Base-by-base conservation (phyloP, 2,113 vertebrate species). In the Vidua macroura region DNA sequence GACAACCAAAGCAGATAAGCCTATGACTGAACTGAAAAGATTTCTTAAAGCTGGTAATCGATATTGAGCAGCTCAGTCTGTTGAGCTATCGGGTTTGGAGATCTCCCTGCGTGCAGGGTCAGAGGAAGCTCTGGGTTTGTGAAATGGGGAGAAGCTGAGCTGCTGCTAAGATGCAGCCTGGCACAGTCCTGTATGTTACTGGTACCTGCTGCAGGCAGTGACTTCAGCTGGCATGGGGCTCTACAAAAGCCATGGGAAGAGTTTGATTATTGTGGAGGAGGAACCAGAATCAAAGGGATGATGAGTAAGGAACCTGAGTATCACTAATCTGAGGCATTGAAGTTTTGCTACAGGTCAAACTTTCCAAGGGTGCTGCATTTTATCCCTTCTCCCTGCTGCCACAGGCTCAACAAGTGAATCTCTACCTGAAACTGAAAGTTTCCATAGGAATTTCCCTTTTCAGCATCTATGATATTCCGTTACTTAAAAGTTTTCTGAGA, bases 21-120 rank as follows among this genome's bases (percentile, higher is more conserved):
- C 95, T 92, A 69, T 35, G 92, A 85, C 84, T 93, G 95, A 96
- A 88, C 59, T 79, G 91, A 77, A 86, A 95, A 95, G 93, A 97
- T 96, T 97, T 97, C 89, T 92, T 96, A 97, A 97, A 97, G 93
- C 97, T 96, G 87, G 90, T 87, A 94, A 93, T 96, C 93, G 5
- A 92, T 91, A 92, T 31, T 96, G 92, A 96, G 74, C 46, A 91
- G 90, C 92, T 97, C 94, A 97, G 86, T 23, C 63, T 82, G 87
- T 68, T 27, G 24, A 79, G 85, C 53, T 78, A 64, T 70, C 6
- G 0, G 30, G 60, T 85, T 88, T 22, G 10, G 87, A 94, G 88
- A 93, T 92, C 87, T 86, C 82, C 51, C 48, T n/a, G 39, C 0
- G 0, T 53, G 24, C 0, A 1, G 15, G 25, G 53, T 51, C 5